Base-by-base conservation (phyloP, 2,888 invertebrate species). In the Amphipoea oculea region DNA sequence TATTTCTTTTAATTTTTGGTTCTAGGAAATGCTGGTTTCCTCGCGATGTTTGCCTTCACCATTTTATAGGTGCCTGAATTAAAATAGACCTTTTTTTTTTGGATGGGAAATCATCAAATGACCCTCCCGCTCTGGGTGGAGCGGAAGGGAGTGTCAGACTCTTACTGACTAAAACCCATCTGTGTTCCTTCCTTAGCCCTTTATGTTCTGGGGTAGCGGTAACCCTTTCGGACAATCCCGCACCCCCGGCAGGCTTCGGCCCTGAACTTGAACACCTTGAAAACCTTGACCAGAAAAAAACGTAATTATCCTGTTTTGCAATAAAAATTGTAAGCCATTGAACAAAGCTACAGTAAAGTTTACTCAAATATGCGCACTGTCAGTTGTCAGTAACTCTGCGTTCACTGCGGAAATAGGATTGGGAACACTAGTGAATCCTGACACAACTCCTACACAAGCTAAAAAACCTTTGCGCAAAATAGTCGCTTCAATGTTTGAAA, bases 321-420 rank as follows among this genome's bases (percentile, higher is more conserved):
- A 17, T 42, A 42, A 51, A 51, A 51, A 5, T 14, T 42, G 23
- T 60, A 62, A 42, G 1, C 1, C 42, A 36, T n/a, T 45, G 17
- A 11, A 54, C 6, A 69, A n/a, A 62, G 17, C 0, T 48, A 17
- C 40, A 54, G 17, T 23, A 63, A 63, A 20, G 4, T 12, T 23
- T 36, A 81, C 36, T 73, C 17, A 81, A 81, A 73, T 54, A 63
- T 72, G 20, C 14, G 11, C 7, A 48, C 36, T 51, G 45, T 54
- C 63, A 81, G 20, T n/a, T 79, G 54, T 72, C 78, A 45, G 36
- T 81, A 54, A 72, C 20, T 51, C 29, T n/a, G 7, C 23, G n/a
- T 45, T 81, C 51, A 63, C 36, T 36, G 11, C 6, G 62, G 7
- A 17, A 81, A 63, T 7, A 12, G 4, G 12, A 72, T 5, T 11